These are phyloP conservation scores for Lasiommata megera DNA, from an alignment of 2,888 invertebrate species.

Conservation along the genomic window DNA sequence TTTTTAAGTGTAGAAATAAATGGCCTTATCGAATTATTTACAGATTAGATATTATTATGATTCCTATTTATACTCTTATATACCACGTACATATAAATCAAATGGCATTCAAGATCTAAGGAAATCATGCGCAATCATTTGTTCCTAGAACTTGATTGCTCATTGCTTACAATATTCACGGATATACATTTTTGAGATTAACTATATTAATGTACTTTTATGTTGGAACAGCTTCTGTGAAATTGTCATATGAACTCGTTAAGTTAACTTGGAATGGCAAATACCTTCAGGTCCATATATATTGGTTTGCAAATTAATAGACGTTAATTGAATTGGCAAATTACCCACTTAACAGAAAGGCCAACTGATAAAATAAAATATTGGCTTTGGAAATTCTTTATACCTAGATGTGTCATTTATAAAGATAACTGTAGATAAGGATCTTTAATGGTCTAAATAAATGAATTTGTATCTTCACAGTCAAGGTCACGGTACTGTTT, in stretches of 20 bases:
- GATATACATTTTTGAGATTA: constrained; percentile 13
- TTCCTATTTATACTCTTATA: too few species aligned
- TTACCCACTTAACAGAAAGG: not conserved
- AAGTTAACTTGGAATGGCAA: not conserved
- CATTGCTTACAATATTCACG: constrained; percentile 10
- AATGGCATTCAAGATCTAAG: not conserved
- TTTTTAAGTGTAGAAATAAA: not conserved
- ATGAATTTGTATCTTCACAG: too few species aligned
- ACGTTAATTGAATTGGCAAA: not conserved
- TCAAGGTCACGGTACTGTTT: too few species aligned
- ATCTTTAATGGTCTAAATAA: too few species aligned
- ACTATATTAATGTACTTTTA: not conserved
- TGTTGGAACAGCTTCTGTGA: not conserved
- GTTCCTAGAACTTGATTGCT: not conserved
- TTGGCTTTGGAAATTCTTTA: not conserved
- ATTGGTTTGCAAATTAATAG: not conserved
- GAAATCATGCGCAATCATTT: not conserved
- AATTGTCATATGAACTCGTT: not conserved
- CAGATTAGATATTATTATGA: too few species aligned
- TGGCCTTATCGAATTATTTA: constrained; percentile 16
- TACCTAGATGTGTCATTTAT: not conserved
- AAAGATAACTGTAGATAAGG: not conserved
- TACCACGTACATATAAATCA: not conserved
- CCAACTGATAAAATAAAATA: not conserved
- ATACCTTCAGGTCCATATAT: not conserved